Percentiles rank a stretch among this genome's conserved stretches.
Conservation (phyloP, 2,888 invertebrate genomes). For the Ectobius pallidus region DNA sequence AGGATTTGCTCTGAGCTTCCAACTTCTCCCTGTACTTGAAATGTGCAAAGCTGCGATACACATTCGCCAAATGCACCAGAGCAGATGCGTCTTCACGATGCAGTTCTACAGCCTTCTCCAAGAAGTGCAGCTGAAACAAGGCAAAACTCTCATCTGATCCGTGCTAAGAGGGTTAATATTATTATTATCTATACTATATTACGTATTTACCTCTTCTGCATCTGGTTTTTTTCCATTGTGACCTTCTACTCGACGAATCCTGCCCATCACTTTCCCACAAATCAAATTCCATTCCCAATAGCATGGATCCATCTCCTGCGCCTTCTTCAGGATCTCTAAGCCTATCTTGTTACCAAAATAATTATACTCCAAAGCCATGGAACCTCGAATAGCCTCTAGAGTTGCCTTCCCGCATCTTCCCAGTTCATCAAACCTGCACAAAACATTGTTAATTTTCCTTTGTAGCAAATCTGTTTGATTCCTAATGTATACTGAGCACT, state of each 20-base stretch:
- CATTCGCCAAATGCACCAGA: slow-evolving; percentile 38
- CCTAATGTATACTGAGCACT: too few relatives aligned
- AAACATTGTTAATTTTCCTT: background rate
- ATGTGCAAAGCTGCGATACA: slow-evolving; percentile 9
- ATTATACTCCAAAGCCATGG: slow-evolving; percentile 36
- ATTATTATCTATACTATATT: too few relatives aligned
- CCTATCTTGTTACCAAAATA: slow-evolving; percentile 31
- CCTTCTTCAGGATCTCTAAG: slow-evolving; percentile 4
- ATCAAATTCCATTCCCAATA: slow-evolving; percentile 39
- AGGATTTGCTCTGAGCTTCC: background rate
- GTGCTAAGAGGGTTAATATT: too few relatives aligned
- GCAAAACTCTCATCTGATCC: too few relatives aligned
- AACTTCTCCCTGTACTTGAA: background rate
- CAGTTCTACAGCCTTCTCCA: slow-evolving; percentile 35
- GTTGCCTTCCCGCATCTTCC: slow-evolving; percentile 29
- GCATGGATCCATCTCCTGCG: slow-evolving; percentile 34
- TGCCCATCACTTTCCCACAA: slow-evolving; percentile 34
- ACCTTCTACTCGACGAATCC: slow-evolving; percentile 8
- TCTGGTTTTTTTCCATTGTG: background rate
- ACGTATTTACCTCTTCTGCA: slow-evolving; percentile 27
- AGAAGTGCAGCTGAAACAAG: slow-evolving; percentile 9
- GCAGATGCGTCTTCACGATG: slow-evolving; percentile 30
- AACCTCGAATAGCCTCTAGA: slow-evolving; percentile 30
- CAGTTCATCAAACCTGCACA: background rate
- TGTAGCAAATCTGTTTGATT: too few relatives aligned